Evolutionary conservation across 2,888 invertebrate species (phyloP), one percentile per base, ranked within the genome.

Genomic region (Brachypterus glaber): DNA sequence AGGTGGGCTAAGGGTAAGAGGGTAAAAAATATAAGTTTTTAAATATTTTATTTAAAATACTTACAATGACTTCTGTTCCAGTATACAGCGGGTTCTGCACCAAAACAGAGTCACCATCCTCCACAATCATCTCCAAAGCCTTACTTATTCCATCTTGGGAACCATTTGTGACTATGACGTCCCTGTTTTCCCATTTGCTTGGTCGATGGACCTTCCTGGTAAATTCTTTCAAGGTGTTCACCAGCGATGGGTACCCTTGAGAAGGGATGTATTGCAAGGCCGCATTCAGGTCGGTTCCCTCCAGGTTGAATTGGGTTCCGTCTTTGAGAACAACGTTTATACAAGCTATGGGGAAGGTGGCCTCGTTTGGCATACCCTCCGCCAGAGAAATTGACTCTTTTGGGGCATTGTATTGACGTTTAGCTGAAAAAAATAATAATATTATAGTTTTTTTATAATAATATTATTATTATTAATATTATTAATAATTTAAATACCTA

Each of bases 101-200:
- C 17, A 87, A 54, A 18, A 88, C 68, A 0, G 80, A 72, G 54
- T 85, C 84, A 0, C 79, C 82, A 1, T 72, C 72, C 29, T 75
- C 72, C n/a, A 86, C 58, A 37, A 81, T 63, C 63, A 85, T 73
- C 51, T 86, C 84, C 26, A 84, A 69, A 30, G 79, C 71, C 62
- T 81, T 82, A 63, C 79, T 79, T 41, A 87, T 73, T 4, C 81
- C 86, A 57, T 86, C 84, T 60, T 85, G 86, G 15, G 82, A 77
- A 2, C 87, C 88, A 47, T 76, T 75, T 3, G 82, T 82, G 16
- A 86, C 68, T 24, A 82, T 60, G 1, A 85, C 58, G 40, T 79
- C 79, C 2, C 74, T 68, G 2, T 72, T 66, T 2, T 73, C 64
- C 71, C 74, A 70, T 3, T 71, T 61, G 0, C 83, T 83, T 0